These are phyloP conservation scores for Microtus oregoni DNA, from an alignment of 2,113 vertebrate genomes.

Conservation along the genomic window DNA sequence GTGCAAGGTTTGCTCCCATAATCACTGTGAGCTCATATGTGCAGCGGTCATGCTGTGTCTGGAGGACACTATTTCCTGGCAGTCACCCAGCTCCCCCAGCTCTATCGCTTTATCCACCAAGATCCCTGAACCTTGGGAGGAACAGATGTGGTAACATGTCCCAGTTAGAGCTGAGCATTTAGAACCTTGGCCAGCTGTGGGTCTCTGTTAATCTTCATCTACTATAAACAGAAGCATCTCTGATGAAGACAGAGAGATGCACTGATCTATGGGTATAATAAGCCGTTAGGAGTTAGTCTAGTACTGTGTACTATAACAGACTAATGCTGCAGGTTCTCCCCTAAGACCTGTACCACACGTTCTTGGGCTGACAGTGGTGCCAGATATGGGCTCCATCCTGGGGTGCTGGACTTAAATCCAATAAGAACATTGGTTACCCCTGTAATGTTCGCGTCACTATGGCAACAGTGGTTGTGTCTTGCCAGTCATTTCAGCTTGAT, in stretches of 20 bases:
- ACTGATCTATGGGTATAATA: background rate
- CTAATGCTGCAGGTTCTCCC: background rate
- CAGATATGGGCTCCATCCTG: background rate
- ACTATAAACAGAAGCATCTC: background rate
- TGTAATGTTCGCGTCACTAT: background rate
- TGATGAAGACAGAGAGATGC: background rate
- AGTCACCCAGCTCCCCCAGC: no score
- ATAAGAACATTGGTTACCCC: background rate
- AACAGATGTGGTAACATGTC: background rate
- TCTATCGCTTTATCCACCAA: background rate
- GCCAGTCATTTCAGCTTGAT: background rate
- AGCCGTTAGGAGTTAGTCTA: background rate
- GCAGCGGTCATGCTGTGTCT: background rate
- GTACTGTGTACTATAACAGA: background rate
- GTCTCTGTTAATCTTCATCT: background rate
- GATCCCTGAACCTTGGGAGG: background rate
- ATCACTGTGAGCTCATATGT: background rate
- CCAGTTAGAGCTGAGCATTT: background rate
- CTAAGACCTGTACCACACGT: background rate
- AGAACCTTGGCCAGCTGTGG: background rate
- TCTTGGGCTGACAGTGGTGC: background rate
- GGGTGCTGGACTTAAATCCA: background rate
- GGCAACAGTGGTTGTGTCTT: background rate
- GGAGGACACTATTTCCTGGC: background rate
- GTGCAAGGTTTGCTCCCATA: background rate